Conservation (phyloP, 64 coral and sea anemone species). For the Acropora tenuis region DNA sequence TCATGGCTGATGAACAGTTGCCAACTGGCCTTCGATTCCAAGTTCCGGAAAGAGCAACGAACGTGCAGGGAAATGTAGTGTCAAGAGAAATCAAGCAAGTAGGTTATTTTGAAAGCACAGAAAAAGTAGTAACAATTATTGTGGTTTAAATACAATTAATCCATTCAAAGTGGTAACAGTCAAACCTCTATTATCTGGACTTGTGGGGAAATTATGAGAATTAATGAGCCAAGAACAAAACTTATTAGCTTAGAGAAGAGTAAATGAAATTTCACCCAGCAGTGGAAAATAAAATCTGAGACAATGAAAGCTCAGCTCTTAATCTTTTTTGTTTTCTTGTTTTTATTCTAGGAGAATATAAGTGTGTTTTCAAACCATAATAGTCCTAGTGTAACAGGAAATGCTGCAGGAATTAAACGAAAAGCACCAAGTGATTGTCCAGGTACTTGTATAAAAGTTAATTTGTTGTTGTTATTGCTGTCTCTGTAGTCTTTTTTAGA, state of each 20-base stretch:
- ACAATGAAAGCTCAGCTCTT: no score
- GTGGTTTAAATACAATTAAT: no score
- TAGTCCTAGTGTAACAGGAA: not conserved
- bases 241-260: no score
- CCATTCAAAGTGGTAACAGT: no score
- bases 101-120: not conserved
- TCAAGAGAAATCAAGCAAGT: not conserved
- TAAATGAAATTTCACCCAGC: no score
- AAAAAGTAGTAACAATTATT: no score
- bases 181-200: no score
- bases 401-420: constrained; percentile 15
- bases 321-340: not conserved
- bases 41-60: not conserved
- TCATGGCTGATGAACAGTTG: not conserved
- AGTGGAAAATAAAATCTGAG: no score
- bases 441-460: not conserved
- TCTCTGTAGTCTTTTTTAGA: no score
- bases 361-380: not conserved
- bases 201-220: no score
- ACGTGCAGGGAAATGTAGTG: not conserved
- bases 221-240: no score
- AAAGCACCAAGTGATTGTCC: constrained; percentile 7
- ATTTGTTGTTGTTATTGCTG: no score
- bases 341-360: not conserved
- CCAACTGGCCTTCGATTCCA: not conserved